Conservation (phyloP, 64 coral and sea anemone species). For the Porites australiensis region DNA sequence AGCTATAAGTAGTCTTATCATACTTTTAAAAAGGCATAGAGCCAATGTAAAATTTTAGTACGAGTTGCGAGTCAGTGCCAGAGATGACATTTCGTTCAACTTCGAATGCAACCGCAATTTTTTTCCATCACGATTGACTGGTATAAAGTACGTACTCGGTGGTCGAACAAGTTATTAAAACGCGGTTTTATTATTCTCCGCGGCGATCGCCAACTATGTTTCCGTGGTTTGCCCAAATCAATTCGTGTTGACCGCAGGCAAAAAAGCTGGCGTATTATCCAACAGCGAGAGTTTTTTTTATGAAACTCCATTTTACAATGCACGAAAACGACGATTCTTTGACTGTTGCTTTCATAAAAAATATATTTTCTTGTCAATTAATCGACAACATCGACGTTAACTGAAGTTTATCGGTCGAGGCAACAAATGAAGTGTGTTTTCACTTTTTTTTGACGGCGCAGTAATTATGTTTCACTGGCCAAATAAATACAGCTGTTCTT, state of each 20-base stretch:
- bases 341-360: background rate
- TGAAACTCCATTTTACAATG: background rate
- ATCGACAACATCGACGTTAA: background rate
- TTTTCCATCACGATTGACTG: background rate
- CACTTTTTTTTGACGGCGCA: conserved; percentile 33
- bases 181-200: conserved; percentile 4
- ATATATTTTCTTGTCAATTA: conserved; percentile 9
- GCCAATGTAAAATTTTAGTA: no score
- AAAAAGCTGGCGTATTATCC: conserved; percentile 30
- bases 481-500: conserved; percentile 47
- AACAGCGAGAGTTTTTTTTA: conserved; percentile 1
- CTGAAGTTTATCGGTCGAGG: background rate
- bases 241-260: background rate
- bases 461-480: conserved; percentile 17
- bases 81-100: background rate
- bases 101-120: background rate
- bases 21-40: no score
- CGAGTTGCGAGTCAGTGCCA: no score
- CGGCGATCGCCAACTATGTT: background rate
- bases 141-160: background rate
- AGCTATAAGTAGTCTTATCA: background rate
- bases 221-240: background rate
- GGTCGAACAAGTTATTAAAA: conserved; percentile 17
- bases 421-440: conserved; percentile 49
- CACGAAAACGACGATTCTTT: conserved; percentile 2